Conservation (phyloP, 1,140 invertebrate genomes). For the Drosophila quadrilineata region DNA sequence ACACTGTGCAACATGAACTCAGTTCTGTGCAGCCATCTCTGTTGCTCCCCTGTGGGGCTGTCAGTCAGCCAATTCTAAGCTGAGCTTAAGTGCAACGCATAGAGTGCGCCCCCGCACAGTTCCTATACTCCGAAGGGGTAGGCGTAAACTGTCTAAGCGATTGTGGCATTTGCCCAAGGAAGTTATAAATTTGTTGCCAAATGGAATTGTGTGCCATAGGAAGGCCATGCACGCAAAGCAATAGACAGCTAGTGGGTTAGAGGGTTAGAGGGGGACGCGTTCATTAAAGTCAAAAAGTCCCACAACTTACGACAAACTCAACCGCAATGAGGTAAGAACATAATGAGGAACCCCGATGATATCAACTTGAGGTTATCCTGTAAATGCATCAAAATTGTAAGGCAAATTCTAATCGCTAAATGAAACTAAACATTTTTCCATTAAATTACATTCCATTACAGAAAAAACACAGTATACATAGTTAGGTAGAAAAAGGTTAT, state of each 20-base stretch:
- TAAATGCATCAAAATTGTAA: neutral
- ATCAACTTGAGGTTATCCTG: neutral
- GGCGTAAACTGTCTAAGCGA: conserved; percentile 72
- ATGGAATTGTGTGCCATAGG: conserved; percentile 65
- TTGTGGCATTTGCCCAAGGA: conserved; percentile 72
- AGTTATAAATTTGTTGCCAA: conserved; percentile 76
- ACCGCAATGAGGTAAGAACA: conserved; percentile 7
- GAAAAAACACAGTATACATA: too few species aligned
- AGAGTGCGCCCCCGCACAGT: conserved; percentile 25
- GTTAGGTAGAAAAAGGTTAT: too few species aligned
- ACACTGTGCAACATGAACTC: conserved; percentile 1
- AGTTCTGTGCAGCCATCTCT: neutral
- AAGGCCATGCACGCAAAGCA: conserved; percentile 2
- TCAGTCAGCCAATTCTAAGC: conserved; percentile 57
- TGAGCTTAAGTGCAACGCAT: conserved; percentile 49
- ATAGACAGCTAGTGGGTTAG: neutral
- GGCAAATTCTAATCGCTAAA: too few species aligned
- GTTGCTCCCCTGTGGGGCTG: neutral
- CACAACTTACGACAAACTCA: conserved; percentile 34
- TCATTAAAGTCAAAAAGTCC: conserved; percentile 62
- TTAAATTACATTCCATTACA: too few species aligned
- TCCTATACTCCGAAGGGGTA: conserved; percentile 37
- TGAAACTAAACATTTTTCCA: too few species aligned
- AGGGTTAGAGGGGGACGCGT: conserved; percentile 29
- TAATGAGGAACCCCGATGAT: neutral